Base-by-base conservation (phyloP, 2,888 invertebrate species). In the Lepetodrilus schrolli region DNA sequence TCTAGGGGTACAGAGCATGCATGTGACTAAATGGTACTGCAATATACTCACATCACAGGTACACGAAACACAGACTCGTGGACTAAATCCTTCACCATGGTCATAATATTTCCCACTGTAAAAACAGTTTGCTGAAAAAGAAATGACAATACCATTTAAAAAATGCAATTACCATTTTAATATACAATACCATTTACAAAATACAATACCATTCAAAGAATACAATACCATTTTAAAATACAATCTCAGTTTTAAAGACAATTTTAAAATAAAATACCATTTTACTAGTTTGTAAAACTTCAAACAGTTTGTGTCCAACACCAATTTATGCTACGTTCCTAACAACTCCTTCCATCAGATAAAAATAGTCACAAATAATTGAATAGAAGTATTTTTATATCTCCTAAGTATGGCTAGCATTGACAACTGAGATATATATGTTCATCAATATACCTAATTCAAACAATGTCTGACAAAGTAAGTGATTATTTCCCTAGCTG, bases 11-110 rank as follows among this genome's bases (percentile, higher is more conserved):
- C 3, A 7, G 17, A 1, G 1, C 1, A 48, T 48, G 17, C 7
- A 7, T 17, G 20, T 48, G 17, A n/a, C 17, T n/a, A n/a, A n/a
- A 8, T 51, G 5, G 51, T n/a, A 8, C 10, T 30, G 26, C 30
- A 23, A n/a, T 21, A 30, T 74, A 84, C 87, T 85, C 80, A 88
- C 87, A 77, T 82, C 77, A 91, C 96, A 96, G 84, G 94, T 93
- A 91, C 96, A 96, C 87, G 94, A 94, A 69, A 94, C 93, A 91
- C 96, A 96, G 89, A 94, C 94, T 87, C 93, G 93, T 72, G 94
- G 93, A 84, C 93, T 94, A 70, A 82, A 76, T 0, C 74, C 76
- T 86, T 95, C 95, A 37, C 96, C 96, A 90, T 96, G 96, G 90
- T 96, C 95, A 91, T 95, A 87, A 74, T 85, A 83, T 66, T 82